Evolutionary conservation across 2,888 invertebrate genomes (phyloP).

Genomic region (Laspeyria flexula): DNA sequence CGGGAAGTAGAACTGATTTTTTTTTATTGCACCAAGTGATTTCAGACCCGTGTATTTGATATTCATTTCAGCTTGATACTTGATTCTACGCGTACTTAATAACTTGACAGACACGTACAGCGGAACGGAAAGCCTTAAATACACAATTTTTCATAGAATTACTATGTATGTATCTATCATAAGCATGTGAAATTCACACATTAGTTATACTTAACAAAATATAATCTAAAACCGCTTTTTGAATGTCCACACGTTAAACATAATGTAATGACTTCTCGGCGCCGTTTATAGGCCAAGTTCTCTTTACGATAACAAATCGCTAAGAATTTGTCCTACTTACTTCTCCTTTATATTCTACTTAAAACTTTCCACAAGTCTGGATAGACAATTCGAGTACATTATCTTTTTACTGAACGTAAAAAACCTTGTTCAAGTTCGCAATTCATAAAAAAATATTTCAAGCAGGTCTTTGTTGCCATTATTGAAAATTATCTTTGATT

Average conservation of each 20-base stretch:
- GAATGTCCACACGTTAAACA: slow-evolving; percentile 27
- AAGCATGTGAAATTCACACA: too few species aligned
- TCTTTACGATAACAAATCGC: slow-evolving; percentile 58
- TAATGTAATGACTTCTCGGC: slow-evolving; percentile 53
- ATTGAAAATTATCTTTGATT: too few species aligned
- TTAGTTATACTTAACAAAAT: too few species aligned
- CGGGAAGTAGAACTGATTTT: too few species aligned
- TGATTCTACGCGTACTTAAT: too few species aligned
- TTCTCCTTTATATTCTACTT: slow-evolving; percentile 42
- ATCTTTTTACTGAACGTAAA: slow-evolving; percentile 41
- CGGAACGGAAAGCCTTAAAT: too few species aligned
- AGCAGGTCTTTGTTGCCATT: background rate
- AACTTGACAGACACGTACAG: too few species aligned
- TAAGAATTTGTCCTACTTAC: slow-evolving; percentile 44
- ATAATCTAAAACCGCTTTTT: background rate
- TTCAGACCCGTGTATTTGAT: too few species aligned
- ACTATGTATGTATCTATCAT: too few species aligned
- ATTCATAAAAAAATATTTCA: slow-evolving; percentile 20
- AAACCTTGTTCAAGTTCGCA: slow-evolving; percentile 18
- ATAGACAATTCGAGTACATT: slow-evolving; percentile 29
- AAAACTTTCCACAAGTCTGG: slow-evolving; percentile 39
- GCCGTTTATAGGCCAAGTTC: slow-evolving; percentile 55
- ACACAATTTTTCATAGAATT: too few species aligned
- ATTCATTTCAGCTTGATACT: too few species aligned
- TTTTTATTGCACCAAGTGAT: too few species aligned